Evolutionary conservation across 2,113 vertebrate species (phyloP).

Genomic region (Poecilia latipinna): DNA sequence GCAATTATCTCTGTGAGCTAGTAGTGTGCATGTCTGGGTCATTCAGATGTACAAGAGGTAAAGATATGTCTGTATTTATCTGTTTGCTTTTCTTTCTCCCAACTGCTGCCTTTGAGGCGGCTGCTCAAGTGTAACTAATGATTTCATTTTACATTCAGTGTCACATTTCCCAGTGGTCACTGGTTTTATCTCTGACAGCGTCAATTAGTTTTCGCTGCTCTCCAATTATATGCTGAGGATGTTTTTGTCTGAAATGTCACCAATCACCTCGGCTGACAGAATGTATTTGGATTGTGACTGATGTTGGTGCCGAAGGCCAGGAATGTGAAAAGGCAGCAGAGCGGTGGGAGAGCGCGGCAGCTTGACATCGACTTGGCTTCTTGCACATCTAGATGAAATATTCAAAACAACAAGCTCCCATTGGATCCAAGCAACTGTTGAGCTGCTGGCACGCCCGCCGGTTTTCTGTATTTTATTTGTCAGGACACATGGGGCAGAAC

Average conservation of each 20-base stretch:
- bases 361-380: conserved; percentile 37
- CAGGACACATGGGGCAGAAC: neutral
- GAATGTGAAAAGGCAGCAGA: conserved; percentile 36
- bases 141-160: conserved; percentile 53
- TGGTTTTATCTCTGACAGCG: conserved; percentile 44
- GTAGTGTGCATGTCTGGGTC: neutral
- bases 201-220: conserved; percentile 32
- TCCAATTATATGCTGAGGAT: conserved; percentile 44
- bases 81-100: conserved; percentile 11
- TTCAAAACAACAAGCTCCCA: conserved; percentile 42
- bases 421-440: neutral
- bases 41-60: neutral
- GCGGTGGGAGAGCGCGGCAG: conserved; percentile 16
- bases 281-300: conserved; percentile 43
- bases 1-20: neutral
- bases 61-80: neutral
- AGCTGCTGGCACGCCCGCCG: conserved; percentile 12
- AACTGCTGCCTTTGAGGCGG: conserved; percentile 16
- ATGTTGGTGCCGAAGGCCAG: conserved; percentile 25
- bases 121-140: conserved; percentile 32
- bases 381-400: conserved; percentile 43
- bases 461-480: conserved; percentile 2
- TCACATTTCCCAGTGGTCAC: conserved; percentile 41
- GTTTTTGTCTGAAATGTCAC: conserved; percentile 51
- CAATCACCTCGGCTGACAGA: conserved; percentile 35